Evolutionary conservation across 2,888 invertebrate genomes (phyloP).

Genomic region (Tipula unca): DNA sequence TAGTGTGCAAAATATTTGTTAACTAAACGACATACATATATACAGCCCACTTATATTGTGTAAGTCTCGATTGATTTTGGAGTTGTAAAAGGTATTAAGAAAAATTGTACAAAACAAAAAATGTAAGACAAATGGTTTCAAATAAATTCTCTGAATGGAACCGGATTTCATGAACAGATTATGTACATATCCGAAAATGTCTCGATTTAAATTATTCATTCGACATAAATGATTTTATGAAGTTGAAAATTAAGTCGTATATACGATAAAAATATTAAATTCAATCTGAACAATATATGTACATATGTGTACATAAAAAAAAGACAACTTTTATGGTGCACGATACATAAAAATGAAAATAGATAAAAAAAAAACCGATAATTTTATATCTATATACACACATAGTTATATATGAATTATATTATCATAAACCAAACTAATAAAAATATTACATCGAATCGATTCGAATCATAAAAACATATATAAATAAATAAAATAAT

Average conservation of each 20-base stretch:
- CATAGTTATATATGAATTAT: background rate
- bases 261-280: background rate
- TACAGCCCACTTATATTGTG: background rate
- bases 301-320: too few relatives aligned
- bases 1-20: too few relatives aligned
- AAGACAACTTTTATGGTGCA: background rate
- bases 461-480: background rate
- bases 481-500: slow-evolving; percentile 1
- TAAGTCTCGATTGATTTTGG: background rate
- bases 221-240: background rate
- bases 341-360: background rate
- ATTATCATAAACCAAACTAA: background rate
- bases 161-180: background rate
- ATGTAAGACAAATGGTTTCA: background rate
- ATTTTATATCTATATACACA: background rate
- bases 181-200: background rate
- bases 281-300: background rate
- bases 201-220: background rate
- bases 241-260: background rate
- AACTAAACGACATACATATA: background rate
- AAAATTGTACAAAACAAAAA: background rate
- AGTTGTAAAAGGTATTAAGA: background rate
- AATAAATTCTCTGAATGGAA: background rate
- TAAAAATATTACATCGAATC: background rate
- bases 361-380: background rate